phyloP scores from a whole-genome alignment of 2,888 invertebrate species.

The Eutolmus rufibarbis region DNA sequence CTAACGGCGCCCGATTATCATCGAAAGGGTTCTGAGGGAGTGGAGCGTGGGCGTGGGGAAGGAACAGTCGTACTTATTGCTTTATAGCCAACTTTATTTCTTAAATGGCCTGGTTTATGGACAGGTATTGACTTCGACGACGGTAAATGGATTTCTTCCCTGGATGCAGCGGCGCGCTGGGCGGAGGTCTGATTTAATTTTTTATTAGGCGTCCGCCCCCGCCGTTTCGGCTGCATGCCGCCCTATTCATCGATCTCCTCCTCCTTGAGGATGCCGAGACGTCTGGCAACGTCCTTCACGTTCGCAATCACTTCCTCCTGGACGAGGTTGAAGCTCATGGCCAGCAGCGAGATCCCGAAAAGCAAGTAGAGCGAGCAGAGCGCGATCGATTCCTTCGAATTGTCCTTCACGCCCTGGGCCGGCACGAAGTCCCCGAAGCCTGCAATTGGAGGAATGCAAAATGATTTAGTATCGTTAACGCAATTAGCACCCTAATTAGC shows the following conservation, averaged over 20 bases:
- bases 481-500: neutral
- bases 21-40: neutral
- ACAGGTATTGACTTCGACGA: constrained; percentile 24
- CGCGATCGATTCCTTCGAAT: constrained; percentile 69
- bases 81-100: constrained; percentile 25
- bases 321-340: constrained; percentile 96
- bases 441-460: constrained; percentile 47
- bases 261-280: constrained; percentile 86
- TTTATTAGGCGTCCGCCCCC: neutral
- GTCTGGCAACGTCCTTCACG: constrained; percentile 84
- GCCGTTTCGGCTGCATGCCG: neutral
- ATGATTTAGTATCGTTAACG: neutral
- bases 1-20: neutral
- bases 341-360: constrained; percentile 91
- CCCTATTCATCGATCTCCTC: constrained; percentile 67
- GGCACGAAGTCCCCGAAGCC: constrained; percentile 92
- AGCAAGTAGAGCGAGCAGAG: constrained; percentile 90
- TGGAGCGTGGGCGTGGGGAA: neutral
- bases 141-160: neutral
- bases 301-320: constrained; percentile 92
- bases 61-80: neutral
- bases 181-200: neutral
- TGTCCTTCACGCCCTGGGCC: constrained; percentile 68
- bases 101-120: constrained; percentile 19
- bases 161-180: neutral